Evolutionary conservation across 2,888 invertebrate species (phyloP).

Genomic region (Limenitis camilla): DNA sequence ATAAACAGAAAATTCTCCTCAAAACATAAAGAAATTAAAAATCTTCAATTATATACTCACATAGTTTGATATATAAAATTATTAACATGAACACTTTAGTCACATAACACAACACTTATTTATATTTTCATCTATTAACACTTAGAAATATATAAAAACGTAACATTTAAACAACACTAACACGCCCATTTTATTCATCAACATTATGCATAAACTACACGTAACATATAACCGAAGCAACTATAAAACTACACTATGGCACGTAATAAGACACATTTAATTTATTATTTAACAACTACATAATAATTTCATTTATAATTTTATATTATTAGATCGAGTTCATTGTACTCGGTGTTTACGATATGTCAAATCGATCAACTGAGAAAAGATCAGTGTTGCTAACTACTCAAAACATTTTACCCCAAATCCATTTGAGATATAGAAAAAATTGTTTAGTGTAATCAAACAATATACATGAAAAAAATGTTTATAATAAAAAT

Average conservation of each 20-base stretch:
- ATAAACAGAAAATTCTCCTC: too few relatives aligned
- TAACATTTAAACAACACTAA: constrained; percentile 21
- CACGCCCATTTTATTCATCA: constrained; percentile 41
- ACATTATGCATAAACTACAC: constrained; percentile 20
- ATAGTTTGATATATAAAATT: too few relatives aligned
- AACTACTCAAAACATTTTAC: too few relatives aligned
- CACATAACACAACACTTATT: neutral
- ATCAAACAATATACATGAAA: too few relatives aligned
- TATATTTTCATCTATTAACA: neutral
- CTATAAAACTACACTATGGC: constrained; percentile 21
- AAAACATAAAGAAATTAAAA: too few relatives aligned
- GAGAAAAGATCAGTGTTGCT: neutral
- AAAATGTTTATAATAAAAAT: too few relatives aligned
- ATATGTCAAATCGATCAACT: constrained; percentile 32
- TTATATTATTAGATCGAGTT: constrained; percentile 37
- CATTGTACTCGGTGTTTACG: constrained; percentile 64
- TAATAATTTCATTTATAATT: constrained; percentile 36
- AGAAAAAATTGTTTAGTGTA: too few relatives aligned
- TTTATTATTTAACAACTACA: constrained; percentile 32
- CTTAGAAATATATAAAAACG: neutral
- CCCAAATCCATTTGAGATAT: too few relatives aligned
- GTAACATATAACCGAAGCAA: constrained; percentile 6
- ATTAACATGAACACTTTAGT: neutral
- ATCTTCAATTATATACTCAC: too few relatives aligned
- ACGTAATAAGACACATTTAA: constrained; percentile 38